Conservation (phyloP, 2,888 invertebrate species). For the Notocelia uddmanniana region DNA sequence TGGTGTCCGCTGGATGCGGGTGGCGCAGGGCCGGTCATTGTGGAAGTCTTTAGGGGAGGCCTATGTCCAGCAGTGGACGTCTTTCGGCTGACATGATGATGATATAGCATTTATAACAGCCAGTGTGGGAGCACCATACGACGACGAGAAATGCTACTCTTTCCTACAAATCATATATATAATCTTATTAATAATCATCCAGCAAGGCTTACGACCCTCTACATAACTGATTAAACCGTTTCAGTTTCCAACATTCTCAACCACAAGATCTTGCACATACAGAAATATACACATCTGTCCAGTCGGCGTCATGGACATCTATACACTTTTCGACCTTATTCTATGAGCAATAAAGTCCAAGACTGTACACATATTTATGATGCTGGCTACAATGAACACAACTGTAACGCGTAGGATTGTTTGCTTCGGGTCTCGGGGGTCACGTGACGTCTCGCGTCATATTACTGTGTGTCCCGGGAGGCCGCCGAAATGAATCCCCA, state of each 20-base stretch:
- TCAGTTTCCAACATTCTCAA: background rate
- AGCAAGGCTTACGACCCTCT: background rate
- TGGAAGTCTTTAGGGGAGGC: too few species aligned
- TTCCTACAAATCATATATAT: too few species aligned
- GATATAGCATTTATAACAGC: too few species aligned
- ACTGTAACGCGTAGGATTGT: constrained; percentile 1
- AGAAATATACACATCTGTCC: background rate
- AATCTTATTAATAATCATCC: too few species aligned
- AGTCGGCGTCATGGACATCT: background rate
- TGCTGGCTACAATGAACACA: background rate
- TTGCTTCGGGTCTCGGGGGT: constrained; percentile 22
- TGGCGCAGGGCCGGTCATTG: too few species aligned
- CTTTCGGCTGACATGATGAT: too few species aligned
- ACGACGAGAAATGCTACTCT: too few species aligned
- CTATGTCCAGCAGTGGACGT: too few species aligned
- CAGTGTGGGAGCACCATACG: too few species aligned
- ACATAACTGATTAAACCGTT: background rate
- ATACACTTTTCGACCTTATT: background rate
- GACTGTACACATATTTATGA: too few species aligned
- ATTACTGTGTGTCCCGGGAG: constrained; percentile 40
- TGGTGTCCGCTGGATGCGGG: too few species aligned
- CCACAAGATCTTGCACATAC: background rate
- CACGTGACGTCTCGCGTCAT: constrained; percentile 40
- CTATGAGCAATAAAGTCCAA: background rate
- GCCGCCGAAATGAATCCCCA: constrained; percentile 2